Evolutionary conservation across 53 echinoderm and acorn worm genomes (phyloP).

Genomic region (Zoroaster sp.): DNA sequence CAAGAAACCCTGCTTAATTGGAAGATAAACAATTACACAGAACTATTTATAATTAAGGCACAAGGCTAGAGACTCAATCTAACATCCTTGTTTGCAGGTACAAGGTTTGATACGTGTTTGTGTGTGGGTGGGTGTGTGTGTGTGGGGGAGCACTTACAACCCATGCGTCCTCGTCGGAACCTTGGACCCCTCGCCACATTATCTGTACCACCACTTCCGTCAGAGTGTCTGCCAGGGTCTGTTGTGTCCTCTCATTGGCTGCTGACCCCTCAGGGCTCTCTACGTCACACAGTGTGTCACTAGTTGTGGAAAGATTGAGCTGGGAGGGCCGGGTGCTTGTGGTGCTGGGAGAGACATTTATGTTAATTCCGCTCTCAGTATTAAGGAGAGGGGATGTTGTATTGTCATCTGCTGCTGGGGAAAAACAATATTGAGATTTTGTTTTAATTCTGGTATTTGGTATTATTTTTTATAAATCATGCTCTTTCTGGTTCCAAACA

Average conservation of each 20-base stretch:
- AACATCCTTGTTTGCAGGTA: too few relatives aligned
- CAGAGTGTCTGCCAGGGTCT: conserved; percentile 88
- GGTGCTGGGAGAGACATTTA: not conserved
- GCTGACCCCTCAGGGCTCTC: conserved; percentile 63
- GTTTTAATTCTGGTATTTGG: too few relatives aligned
- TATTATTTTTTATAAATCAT: too few relatives aligned
- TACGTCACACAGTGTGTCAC: conserved; percentile 17
- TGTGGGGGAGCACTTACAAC: conserved; percentile 76
- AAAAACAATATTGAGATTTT: not conserved
- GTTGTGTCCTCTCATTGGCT: conserved; percentile 71
- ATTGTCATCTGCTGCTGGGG: not conserved
- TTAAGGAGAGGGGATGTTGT: not conserved
- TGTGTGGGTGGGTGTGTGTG: too few relatives aligned
- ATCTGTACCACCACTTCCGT: conserved; percentile 85
- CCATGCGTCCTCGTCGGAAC: conserved; percentile 88
- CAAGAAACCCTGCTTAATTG: not conserved
- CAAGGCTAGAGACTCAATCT: too few relatives aligned
- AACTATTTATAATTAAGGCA: too few relatives aligned
- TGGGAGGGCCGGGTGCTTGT: conserved; percentile 55
- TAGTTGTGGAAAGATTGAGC: conserved; percentile 20
- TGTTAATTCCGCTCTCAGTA: conserved; percentile 49
- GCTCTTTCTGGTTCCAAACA: too few relatives aligned
- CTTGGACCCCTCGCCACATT: conserved; percentile 89
- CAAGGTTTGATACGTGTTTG: too few relatives aligned
- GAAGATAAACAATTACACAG: too few relatives aligned